These are phyloP conservation scores for Paramormyrops hopkinsi DNA, from an alignment of 2,797 vertebrate species.

Conservation along the genomic window DNA sequence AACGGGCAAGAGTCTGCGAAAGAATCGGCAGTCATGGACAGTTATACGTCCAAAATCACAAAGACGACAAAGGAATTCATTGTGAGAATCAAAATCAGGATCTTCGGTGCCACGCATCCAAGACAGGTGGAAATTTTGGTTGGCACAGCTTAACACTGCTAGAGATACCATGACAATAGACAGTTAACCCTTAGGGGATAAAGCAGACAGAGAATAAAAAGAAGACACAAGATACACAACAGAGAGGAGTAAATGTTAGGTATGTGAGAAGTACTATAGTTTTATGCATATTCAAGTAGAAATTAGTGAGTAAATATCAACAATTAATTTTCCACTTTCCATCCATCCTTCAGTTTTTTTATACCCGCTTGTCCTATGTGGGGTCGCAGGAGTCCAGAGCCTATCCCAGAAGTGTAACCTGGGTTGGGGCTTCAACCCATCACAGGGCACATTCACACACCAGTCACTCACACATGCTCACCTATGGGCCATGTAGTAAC, in stretches of 20 bases:
- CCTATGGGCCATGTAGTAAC: neutral
- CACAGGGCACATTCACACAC: neutral
- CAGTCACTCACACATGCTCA: neutral
- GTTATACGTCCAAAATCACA: neutral
- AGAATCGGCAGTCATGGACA: neutral
- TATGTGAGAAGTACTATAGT: neutral
- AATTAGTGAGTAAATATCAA: neutral
- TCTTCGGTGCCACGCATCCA: neutral
- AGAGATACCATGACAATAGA: neutral
- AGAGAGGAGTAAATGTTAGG: neutral
- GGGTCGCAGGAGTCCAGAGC: neutral
- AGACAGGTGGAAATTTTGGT: neutral
- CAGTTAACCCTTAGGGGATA: neutral
- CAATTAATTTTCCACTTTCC: neutral
- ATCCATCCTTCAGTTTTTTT: neutral
- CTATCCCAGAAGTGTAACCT: neutral
- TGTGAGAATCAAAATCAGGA: neutral
- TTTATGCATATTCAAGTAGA: neutral
- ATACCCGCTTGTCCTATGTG: neutral
- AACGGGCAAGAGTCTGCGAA: neutral
- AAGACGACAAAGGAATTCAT: neutral
- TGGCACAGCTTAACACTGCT: neutral
- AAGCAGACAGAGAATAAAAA: neutral
- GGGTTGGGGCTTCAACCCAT: neutral
- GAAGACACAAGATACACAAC: neutral